These are phyloP conservation scores for Monoplex corrugatus DNA, from an alignment of 2,888 invertebrate species.

Conservation along the genomic window DNA sequence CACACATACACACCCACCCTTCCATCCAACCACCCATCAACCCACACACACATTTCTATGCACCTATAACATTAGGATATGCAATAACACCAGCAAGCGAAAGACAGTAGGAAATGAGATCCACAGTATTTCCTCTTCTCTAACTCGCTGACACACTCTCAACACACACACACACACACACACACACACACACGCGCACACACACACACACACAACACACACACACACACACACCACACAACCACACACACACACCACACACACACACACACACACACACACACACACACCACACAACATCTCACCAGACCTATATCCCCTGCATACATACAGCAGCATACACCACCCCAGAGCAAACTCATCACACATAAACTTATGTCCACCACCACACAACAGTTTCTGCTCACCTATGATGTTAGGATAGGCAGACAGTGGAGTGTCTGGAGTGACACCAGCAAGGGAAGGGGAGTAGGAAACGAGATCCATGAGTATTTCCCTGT, in stretches of 20 bases:
- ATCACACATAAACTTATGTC: background rate
- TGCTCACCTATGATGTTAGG: conserved; percentile 27
- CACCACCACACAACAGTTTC: background rate
- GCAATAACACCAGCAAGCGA: too few relatives aligned
- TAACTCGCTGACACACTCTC: too few relatives aligned
- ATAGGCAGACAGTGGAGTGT: conserved; percentile 51
- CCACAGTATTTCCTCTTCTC: too few relatives aligned
- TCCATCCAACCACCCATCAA: background rate
- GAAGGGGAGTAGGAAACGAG: conserved; percentile 77
- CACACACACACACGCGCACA: background rate
- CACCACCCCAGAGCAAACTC: background rate
- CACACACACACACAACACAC: conserved; percentile 3
- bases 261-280: background rate
- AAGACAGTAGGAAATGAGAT: too few relatives aligned
- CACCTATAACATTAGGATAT: too few relatives aligned
- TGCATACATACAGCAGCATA: background rate
- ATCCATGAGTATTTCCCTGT: conserved; percentile 76
- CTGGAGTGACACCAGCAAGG: conserved; percentile 69
- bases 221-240: background rate
- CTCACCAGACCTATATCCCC: background rate
- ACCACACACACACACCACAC: background rate
- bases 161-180: background rate
- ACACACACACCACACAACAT: background rate
- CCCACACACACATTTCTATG: background rate
- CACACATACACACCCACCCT: background rate